Evolutionary conservation across 1,140 invertebrate species (phyloP).

Genomic region (Drosophila trapezifrons): DNA sequence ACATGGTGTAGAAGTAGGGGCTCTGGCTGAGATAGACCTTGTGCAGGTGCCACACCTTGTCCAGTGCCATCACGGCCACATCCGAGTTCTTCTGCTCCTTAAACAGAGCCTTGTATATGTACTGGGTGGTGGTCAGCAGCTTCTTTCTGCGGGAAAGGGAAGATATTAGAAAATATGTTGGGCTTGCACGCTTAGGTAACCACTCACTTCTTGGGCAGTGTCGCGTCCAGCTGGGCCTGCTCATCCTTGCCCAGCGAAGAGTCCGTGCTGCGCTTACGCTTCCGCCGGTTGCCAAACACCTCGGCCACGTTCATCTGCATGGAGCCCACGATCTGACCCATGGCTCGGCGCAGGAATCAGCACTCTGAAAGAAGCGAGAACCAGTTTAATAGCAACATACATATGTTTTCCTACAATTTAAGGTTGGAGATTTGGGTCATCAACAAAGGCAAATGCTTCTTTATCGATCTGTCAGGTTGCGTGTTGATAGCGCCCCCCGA

Average conservation of each 20-base stretch:
- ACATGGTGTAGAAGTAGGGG: slow-evolving; percentile 93
- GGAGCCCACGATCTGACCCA: slow-evolving; percentile 77
- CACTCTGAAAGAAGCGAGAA: slow-evolving; percentile 4
- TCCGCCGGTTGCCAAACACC: slow-evolving; percentile 66
- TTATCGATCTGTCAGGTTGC: slow-evolving; percentile 61
- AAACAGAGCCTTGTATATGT: slow-evolving; percentile 92
- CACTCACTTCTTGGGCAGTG: slow-evolving; percentile 76
- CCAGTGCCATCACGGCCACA: slow-evolving; percentile 89
- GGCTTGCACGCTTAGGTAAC: no score
- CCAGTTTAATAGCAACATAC: neutral
- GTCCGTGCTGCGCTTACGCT: slow-evolving; percentile 75
- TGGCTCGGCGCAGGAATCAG: slow-evolving; percentile 21
- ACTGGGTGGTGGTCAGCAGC: slow-evolving; percentile 89
- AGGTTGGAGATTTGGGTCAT: slow-evolving; percentile 9
- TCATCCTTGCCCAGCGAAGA: slow-evolving; percentile 49
- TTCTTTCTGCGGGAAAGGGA: slow-evolving; percentile 86
- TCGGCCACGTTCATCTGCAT: slow-evolving; percentile 71
- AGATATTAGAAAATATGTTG: slow-evolving; percentile 8
- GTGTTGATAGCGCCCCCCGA: slow-evolving; percentile 41
- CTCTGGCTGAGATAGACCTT: slow-evolving; percentile 93
- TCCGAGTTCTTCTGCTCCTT: slow-evolving; percentile 91
- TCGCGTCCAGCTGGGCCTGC: slow-evolving; percentile 36
- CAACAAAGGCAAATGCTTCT: neutral
- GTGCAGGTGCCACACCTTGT: slow-evolving; percentile 90
- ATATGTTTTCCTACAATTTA: neutral